phyloP scores from a whole-genome alignment of 2,888 invertebrate genomes.

The Chloromyia formosa region DNA sequence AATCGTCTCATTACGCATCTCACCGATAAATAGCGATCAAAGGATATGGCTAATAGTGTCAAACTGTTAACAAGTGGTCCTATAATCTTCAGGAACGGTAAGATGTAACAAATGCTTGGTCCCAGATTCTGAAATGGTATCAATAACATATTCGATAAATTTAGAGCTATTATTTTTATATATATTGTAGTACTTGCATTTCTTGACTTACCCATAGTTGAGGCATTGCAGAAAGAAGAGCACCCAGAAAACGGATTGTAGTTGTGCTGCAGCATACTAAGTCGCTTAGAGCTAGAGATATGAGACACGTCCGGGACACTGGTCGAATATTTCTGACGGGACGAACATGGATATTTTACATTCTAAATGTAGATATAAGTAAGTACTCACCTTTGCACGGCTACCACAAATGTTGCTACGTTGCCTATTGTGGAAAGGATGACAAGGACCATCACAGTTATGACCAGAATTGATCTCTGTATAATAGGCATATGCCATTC shows the following conservation, averaged over 20 bases:
- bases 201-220: slow-evolving; percentile 60
- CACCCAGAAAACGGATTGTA: slow-evolving; percentile 55
- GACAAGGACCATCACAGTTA: too few relatives aligned
- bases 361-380: too few relatives aligned
- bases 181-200: too few relatives aligned
- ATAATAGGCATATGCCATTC: too few relatives aligned
- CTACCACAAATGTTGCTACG: too few relatives aligned
- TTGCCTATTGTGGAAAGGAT: too few relatives aligned
- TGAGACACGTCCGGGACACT: slow-evolving; percentile 65
- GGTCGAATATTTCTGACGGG: slow-evolving; percentile 65
- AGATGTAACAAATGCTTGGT: background rate
- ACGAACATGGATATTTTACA: too few relatives aligned
- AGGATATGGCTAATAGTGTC: background rate
- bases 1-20: background rate
- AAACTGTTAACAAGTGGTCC: background rate
- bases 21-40: background rate
- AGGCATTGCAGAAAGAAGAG: slow-evolving; percentile 55
- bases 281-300: slow-evolving; percentile 66
- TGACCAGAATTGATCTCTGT: too few relatives aligned
- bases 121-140: background rate
- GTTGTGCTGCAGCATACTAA: slow-evolving; percentile 59
- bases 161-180: too few relatives aligned
- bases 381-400: too few relatives aligned
- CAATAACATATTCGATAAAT: too few relatives aligned
- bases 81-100: background rate